phyloP scores from a whole-genome alignment of 2,797 vertebrate species.

The Smutsia gigantea region DNA sequence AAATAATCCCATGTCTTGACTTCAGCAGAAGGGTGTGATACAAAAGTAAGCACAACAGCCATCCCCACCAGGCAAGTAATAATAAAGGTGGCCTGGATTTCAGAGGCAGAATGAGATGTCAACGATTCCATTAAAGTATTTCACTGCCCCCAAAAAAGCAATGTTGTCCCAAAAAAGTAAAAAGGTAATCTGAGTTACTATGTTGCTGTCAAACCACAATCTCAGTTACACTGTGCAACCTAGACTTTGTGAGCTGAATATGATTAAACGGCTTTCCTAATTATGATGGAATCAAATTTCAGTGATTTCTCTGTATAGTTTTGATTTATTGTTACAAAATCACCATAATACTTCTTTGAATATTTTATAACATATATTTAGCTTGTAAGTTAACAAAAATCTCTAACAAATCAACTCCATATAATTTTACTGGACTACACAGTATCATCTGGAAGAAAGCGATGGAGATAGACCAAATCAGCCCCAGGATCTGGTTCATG shows the following conservation, averaged over 20 bases:
- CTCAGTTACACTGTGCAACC: neutral
- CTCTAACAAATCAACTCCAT: neutral
- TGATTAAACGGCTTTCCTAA: neutral
- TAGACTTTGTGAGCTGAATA: neutral
- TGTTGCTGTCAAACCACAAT: neutral
- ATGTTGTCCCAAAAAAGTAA: neutral
- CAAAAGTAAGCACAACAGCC: constrained; percentile 28
- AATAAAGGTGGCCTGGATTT: neutral
- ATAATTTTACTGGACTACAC: neutral
- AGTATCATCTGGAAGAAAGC: neutral
- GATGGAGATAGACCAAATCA: neutral
- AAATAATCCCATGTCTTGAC: neutral
- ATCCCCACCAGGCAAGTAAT: neutral
- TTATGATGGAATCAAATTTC: neutral
- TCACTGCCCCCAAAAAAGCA: neutral
- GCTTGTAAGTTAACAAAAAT: constrained; percentile 23
- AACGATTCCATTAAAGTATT: constrained; percentile 50
- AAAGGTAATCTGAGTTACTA: neutral
- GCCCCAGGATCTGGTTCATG: neutral
- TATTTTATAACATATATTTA: constrained; percentile 52
- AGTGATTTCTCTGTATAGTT: neutral
- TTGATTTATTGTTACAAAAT: constrained; percentile 31
- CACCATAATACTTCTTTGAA: neutral
- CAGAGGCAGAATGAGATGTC: constrained; percentile 17
- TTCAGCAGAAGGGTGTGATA: constrained; percentile 22